phyloP scores from a whole-genome alignment of 1,140 invertebrate species.

The Aphelinus atriplicis region DNA sequence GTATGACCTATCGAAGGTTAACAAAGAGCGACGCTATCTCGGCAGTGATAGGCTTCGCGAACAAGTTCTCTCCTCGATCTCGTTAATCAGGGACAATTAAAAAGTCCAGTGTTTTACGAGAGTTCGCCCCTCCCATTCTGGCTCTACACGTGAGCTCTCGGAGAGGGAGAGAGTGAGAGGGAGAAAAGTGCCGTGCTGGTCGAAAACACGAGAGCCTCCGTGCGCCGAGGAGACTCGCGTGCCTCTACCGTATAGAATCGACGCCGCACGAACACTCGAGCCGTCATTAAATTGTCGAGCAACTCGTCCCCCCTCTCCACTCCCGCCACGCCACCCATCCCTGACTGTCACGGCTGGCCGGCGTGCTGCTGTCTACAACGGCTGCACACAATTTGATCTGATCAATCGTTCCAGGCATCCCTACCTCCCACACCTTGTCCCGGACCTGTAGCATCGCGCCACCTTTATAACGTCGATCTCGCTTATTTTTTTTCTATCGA shows the following conservation, averaged over 20 bases:
- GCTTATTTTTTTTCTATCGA: no score
- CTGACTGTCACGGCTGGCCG: neutral
- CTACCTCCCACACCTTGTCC: no score
- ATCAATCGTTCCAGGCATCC: neutral
- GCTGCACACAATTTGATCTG: neutral
- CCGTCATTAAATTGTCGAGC: slow-evolving; percentile 15
- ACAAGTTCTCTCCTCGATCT: neutral
- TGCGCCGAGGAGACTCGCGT: neutral
- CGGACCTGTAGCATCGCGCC: no score
- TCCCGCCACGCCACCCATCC: neutral
- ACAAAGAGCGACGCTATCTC: slow-evolving; percentile 5
- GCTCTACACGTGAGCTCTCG: no score
- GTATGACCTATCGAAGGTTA: slow-evolving; percentile 6
- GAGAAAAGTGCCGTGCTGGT: no score
- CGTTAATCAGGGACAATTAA: slow-evolving; percentile 30
- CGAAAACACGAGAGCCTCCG: neutral
- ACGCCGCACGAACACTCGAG: neutral
- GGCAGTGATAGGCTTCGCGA: no score
- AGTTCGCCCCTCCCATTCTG: no score
- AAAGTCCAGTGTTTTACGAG: slow-evolving; percentile 6
- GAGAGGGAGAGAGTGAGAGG: no score
- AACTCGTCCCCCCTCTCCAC: neutral
- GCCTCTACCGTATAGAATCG: neutral
- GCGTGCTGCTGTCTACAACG: neutral
- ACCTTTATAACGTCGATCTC: no score